Base-by-base conservation (phyloP, 2,888 invertebrate genomes). In the Tholera decimalis region DNA sequence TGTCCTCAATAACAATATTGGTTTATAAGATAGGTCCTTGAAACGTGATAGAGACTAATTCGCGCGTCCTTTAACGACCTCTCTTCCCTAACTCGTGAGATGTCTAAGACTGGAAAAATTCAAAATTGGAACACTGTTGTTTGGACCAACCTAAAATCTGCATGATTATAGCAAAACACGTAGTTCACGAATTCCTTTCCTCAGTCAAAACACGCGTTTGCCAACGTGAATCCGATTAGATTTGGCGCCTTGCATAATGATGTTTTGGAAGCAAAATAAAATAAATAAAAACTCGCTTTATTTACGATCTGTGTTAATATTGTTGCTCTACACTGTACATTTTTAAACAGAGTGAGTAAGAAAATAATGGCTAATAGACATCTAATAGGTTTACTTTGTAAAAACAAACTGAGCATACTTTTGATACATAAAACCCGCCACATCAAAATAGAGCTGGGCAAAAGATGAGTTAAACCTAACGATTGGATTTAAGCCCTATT, bases 141-240 rank as follows among this genome's bases (percentile, higher is more conserved):
- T 47, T 58, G 50, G 33, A 46, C 57, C 7, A 41, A 61, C 22
- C 35, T 13, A 37, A 66, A 60, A 76, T 76, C 35, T 68, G 11
- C 30, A 56, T 53, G 35, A 63, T 55, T 80, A 37, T 53, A 53
- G 51, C 39, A 58, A 44, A 62, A 76, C 61, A 37, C 22, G 24
- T 41, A 47, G 55, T 43, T 49, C 46, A 65, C 44, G 30, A 56
- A 57, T 55, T 24, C 71, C 24, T 15, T 20, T 61, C 46, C 24
- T 20, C 30, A 30, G 43, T 51, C 57, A 33, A 30, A 64, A 70
- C 67, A 77, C 79, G 63, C 59, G 71, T 70, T 50, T n/a, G 39
- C 9, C 54, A 60, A 67, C 61, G 80, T 80, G 71, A 63, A 50
- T 74, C 65, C 51, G 71, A 80, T 79, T 68, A 66, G 59, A 72